Evolutionary conservation across 2,797 vertebrate species (phyloP).

Genomic region (Lepus oiostolus): DNA sequence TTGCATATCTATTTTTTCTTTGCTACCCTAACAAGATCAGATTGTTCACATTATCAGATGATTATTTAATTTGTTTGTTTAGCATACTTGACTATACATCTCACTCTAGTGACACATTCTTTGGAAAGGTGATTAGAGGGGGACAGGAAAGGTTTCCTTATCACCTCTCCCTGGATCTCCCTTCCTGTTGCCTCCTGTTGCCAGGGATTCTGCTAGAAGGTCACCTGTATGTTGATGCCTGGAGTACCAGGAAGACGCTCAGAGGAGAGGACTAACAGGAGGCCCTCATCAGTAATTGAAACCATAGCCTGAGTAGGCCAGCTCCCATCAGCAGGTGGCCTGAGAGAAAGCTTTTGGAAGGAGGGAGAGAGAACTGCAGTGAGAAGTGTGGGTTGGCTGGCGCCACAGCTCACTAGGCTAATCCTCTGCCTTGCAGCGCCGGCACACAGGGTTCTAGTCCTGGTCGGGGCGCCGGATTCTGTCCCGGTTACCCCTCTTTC

Average conservation of each 20-base stretch:
- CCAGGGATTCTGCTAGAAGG: not conserved
- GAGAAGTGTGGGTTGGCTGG: accelerated
- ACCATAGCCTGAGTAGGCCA: not conserved
- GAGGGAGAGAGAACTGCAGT: not conserved
- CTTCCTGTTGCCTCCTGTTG: not conserved
- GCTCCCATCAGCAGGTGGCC: not conserved
- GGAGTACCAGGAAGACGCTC: not conserved
- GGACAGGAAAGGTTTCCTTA: not conserved
- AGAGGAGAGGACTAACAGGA: accelerated
- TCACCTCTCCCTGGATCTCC: not conserved
- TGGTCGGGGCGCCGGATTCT: too few species aligned
- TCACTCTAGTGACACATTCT: not conserved
- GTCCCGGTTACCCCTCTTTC: too few species aligned
- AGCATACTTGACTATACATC: not conserved
- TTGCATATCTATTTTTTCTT: not conserved
- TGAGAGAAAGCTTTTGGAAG: not conserved
- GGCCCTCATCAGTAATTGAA: constrained; percentile 45
- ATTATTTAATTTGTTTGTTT: not conserved
- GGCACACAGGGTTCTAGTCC: too few species aligned
- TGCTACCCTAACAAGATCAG: not conserved
- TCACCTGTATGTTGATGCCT: accelerated
- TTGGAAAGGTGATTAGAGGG: not conserved
- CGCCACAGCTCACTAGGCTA: too few species aligned
- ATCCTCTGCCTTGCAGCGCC: too few species aligned
- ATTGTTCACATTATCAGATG: not conserved